These are phyloP conservation scores for Acromyrmex charruanus DNA, from an alignment of 1,140 invertebrate species.

Conservation along the genomic window DNA sequence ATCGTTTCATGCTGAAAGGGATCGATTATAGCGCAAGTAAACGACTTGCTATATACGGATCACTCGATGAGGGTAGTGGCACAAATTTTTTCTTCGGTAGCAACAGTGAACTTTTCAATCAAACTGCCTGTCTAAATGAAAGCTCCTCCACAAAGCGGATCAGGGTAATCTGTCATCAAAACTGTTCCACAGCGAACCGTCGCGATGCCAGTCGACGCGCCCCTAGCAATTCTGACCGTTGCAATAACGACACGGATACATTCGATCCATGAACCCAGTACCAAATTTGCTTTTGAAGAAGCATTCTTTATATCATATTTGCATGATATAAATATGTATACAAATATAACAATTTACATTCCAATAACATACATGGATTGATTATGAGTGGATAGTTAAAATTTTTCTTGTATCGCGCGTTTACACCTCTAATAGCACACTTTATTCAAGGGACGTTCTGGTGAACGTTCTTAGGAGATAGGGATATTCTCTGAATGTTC, in stretches of 20 bases:
- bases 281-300: slow-evolving; percentile 48
- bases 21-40: slow-evolving; percentile 48
- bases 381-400: not conserved
- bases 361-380: not conserved
- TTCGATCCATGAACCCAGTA: slow-evolving; percentile 49
- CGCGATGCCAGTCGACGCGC: slow-evolving; percentile 82
- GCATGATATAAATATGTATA: not conserved
- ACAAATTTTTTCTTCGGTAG: slow-evolving; percentile 75
- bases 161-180: slow-evolving; percentile 87
- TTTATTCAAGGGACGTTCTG: too few species aligned
- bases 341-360: slow-evolving; percentile 12
- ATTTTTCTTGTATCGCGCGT: not conserved
- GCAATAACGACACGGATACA: slow-evolving; percentile 60
- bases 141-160: slow-evolving; percentile 85
- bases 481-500: too few species aligned
- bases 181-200: slow-evolving; percentile 81
- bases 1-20: slow-evolving; percentile 46
- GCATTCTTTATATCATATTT: slow-evolving; percentile 13
- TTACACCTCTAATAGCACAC: not conserved
- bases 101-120: slow-evolving; percentile 85
- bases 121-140: slow-evolving; percentile 86
- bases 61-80: slow-evolving; percentile 60
- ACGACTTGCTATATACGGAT: slow-evolving; percentile 15
- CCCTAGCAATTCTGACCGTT: slow-evolving; percentile 75
- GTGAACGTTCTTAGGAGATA: too few species aligned